phyloP scores from a whole-genome alignment of 2,113 vertebrate species.

The Pteropus alecto region DNA sequence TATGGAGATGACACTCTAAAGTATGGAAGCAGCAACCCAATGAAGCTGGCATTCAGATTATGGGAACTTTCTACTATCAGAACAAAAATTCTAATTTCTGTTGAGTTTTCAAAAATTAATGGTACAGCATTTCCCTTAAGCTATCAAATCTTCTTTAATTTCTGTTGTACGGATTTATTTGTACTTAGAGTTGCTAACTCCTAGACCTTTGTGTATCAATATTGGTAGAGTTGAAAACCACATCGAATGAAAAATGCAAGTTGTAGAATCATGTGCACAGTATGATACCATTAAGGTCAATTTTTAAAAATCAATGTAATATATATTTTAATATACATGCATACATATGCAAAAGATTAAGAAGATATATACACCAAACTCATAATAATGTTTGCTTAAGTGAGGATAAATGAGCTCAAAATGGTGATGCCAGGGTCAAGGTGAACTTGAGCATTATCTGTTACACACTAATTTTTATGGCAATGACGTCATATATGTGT shows the following conservation, averaged over 20 bases:
- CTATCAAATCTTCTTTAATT: neutral
- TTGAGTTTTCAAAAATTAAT: neutral
- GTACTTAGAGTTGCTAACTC: neutral
- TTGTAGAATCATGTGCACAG: too few species aligned
- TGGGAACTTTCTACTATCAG: neutral
- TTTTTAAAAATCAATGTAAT: too few species aligned
- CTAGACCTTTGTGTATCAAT: too few species aligned
- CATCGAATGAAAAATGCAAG: too few species aligned
- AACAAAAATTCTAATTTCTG: neutral
- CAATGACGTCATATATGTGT: neutral
- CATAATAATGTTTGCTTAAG: neutral
- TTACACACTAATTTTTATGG: neutral
- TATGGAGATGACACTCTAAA: neutral
- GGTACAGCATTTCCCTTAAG: neutral
- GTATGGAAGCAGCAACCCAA: neutral
- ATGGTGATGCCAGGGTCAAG: neutral
- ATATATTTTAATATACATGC: neutral
- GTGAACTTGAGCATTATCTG: neutral
- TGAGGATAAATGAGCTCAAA: neutral
- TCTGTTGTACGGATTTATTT: neutral
- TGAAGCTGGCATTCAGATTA: neutral
- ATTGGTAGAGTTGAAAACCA: too few species aligned
- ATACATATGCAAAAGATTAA: neutral
- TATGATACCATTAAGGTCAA: too few species aligned
- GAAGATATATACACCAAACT: neutral